Evolutionary conservation across 2,888 invertebrate species (phyloP).

Genomic region (Agonopterix subpropinquella): DNA sequence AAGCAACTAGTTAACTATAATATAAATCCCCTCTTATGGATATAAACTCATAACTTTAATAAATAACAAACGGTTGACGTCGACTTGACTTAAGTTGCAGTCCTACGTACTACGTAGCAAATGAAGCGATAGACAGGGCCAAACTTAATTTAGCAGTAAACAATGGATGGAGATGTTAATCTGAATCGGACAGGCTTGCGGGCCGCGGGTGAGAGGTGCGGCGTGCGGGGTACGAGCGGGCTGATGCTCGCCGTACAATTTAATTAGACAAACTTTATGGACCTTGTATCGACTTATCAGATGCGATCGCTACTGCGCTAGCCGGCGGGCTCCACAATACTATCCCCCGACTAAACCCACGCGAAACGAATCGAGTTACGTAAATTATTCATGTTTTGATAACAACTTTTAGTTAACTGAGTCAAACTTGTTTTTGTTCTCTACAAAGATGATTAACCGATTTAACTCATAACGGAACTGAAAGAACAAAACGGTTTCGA

Average conservation of each 20-base stretch:
- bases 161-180: conserved; percentile 70
- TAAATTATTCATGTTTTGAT: conserved; percentile 23
- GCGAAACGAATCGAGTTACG: conserved; percentile 23
- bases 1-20: conserved; percentile 42
- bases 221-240: conserved; percentile 25
- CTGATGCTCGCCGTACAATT: conserved; percentile 61
- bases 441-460: conserved; percentile 38
- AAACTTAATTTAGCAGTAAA: conserved; percentile 63
- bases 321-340: conserved; percentile 31
- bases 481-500: conserved; percentile 38
- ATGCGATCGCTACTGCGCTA: conserved; percentile 37
- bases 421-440: conserved; percentile 31
- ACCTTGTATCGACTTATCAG: conserved; percentile 52
- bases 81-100: conserved; percentile 6
- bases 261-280: conserved; percentile 69
- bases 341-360: conserved; percentile 29
- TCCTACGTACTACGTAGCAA: conserved; percentile 18
- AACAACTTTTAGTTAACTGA: conserved; percentile 24
- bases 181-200: conserved; percentile 29
- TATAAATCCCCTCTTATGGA: background rate
- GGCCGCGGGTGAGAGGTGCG: conserved; percentile 19
- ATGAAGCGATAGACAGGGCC: conserved; percentile 49
- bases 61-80: conserved; percentile 5
- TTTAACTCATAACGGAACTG: conserved; percentile 49
- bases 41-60: background rate